Base-by-base conservation (phyloP, 2,888 invertebrate genomes). In the Caenorhabditis panamensis region DNA sequence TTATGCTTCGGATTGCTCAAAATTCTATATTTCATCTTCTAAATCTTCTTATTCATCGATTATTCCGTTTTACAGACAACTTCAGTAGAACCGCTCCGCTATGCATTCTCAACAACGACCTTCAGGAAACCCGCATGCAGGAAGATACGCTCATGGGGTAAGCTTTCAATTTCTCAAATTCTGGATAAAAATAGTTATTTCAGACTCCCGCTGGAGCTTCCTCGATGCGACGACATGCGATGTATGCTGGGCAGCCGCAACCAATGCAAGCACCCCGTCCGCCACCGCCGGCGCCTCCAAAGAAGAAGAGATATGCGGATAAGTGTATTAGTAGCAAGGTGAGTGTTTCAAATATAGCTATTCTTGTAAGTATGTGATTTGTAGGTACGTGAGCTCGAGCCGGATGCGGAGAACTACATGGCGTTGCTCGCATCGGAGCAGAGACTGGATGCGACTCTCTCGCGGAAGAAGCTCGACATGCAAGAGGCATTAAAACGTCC, bases 391-490 rank as follows among this genome's bases (percentile, higher is more conserved):
- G 92, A 98, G 92, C 93, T 99, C 88, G 98, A 99, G 69, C 99
- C 99, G 0, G 99, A 99, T 92, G 97, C 97, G 72, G 97, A 99
- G 92, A 98, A 98, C 0, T 99, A 99, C 92, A 98, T 99, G 98
- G 97, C 99, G 92, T 93, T 99, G 87, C 93, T 99, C 69, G 96
- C 97, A 0, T 98, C 98, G 92, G 99, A 99, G 92, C 94, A 97
- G 81, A 98, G 98, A 92, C 93, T 99, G 68, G 99, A 99, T 92
- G 95, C 97, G 3, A 98, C 97, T 47, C 97, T 99, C 89, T 96
- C 97, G 95, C 93, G 98, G 85, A 99, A 99, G 92, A 94, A 97
- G 20, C 93, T 99, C 68, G 98, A 98, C 92, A 97, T 99, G 37
- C 67, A 90, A 78, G 99, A 99, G 92, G 96, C 98, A 9, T 93